phyloP scores from a whole-genome alignment of 2,797 vertebrate genomes.

The Garrulus glandarius region DNA sequence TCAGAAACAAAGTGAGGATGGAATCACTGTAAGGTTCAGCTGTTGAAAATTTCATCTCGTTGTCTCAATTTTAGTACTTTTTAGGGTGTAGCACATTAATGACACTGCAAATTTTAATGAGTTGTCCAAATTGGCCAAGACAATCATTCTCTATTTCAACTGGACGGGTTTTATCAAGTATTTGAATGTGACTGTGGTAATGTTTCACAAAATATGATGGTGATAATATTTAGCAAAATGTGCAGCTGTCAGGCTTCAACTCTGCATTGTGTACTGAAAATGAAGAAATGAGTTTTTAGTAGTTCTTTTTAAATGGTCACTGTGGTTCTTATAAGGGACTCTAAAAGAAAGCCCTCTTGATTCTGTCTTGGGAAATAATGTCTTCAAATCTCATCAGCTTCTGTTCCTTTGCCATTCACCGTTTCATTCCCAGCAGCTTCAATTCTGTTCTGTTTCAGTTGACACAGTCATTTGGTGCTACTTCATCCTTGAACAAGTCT shows the following conservation, averaged over 20 bases:
- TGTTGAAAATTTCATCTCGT: not conserved
- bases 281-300: not conserved
- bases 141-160: not conserved
- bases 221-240: not conserved
- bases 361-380: not conserved
- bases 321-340: not conserved
- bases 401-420: not conserved
- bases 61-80: not conserved
- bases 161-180: not conserved
- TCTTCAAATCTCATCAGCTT: not conserved
- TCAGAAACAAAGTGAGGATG: not conserved
- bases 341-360: not conserved
- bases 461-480: not conserved
- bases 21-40: not conserved
- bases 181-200: not conserved
- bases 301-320: not conserved
- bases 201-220: not conserved
- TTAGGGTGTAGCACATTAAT: not conserved
- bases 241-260: not conserved
- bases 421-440: not conserved
- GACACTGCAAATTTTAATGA: not conserved
- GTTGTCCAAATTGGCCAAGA: not conserved
- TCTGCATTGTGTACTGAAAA: not conserved
- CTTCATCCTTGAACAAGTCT: slow-evolving; percentile 43
- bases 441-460: not conserved